These are phyloP conservation scores for Petrocephalus microphthalmus DNA, from an alignment of 2,113 vertebrate species.

Conservation along the genomic window DNA sequence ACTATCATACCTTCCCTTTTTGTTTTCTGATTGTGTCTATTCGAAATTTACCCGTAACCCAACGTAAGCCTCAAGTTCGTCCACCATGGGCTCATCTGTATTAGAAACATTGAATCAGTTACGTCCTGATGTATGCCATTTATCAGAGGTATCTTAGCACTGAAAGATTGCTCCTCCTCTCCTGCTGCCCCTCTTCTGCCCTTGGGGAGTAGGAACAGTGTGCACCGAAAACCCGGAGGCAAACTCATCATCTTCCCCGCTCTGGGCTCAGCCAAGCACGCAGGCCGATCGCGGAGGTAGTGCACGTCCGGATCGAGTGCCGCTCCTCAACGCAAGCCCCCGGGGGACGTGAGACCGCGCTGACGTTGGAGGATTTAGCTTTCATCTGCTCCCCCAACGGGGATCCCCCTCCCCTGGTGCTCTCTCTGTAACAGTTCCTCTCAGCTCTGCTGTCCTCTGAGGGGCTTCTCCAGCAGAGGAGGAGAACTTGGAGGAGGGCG, in stretches of 20 bases:
- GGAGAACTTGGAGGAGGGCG: background rate
- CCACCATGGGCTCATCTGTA: background rate
- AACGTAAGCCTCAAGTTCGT: background rate
- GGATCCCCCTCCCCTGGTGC: conserved; percentile 3
- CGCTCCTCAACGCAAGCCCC: background rate
- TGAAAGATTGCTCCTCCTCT: too few relatives aligned
- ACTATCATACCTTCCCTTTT: background rate
- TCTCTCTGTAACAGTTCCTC: background rate
- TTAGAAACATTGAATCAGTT: background rate
- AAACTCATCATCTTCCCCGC: conserved; percentile 8
- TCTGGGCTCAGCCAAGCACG: background rate
- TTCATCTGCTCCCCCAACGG: conserved; percentile 13
- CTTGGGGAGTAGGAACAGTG: conserved; percentile 4
- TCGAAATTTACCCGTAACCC: background rate
- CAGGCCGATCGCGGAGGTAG: conserved; percentile 1
- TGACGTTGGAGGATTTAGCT: conserved; percentile 16
- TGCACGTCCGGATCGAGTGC: background rate
- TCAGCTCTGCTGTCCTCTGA: background rate
- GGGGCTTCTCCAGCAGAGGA: conserved; percentile 6
- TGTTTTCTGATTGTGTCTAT: background rate
- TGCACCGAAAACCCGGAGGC: background rate
- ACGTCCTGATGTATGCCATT: background rate
- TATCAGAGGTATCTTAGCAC: background rate
- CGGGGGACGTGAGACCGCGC: background rate
- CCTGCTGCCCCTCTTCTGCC: background rate